Evolutionary conservation across 2,113 vertebrate species (phyloP), one percentile per base, ranked within the genome.

Genomic region (Carassius auratus): DNA sequence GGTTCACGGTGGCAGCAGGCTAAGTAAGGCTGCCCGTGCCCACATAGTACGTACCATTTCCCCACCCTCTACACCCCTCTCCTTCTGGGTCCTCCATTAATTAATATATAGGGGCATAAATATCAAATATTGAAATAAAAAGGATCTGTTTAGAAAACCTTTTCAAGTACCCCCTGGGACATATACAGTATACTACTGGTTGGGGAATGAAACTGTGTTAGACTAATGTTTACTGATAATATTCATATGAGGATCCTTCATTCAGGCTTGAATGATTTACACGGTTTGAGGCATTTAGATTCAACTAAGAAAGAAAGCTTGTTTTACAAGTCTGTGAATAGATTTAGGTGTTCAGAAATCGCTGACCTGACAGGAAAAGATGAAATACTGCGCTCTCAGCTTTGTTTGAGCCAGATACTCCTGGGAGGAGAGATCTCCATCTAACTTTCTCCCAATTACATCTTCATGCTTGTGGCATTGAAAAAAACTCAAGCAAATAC

Each of bases 281-380:
- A 21, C 42, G 52, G 45, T 52, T 68, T 81, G 23, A 68, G n/a
- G 78, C 61, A 1, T 66, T 48, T 30, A 81, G 64, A 52, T 69
- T 81, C 7, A 68, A 50, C 62, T 13, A 33, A 30, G 79, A 68
- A 15, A 15, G 59, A 81, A 21, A 36, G 57, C 36, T 36, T 80
- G 77, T 64, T 80, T 61, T 79, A 79, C 57, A 79, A 80, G 26
- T 81, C 79, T 30, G 23, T 52, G 62, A 12, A 52, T 52, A 81
- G 62, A 81, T 45, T 68, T 71, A 80, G 64, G 76, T 85, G 84
- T 59, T 42, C 50, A 33, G 38, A 30, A 80, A 19, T 12, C 69
- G 84, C 64, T 80, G 76, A 80, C n/a, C 48, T 59, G 50, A 45
- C 48, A 71, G 76, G 57, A 71, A 85, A 80, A 79, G 76, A 79